Percentiles rank a stretch among this genome's conserved stretches.
These are phyloP conservation scores for Lerema accius DNA, from an alignment of 1,140 invertebrate genomes.

Conservation along the genomic window DNA sequence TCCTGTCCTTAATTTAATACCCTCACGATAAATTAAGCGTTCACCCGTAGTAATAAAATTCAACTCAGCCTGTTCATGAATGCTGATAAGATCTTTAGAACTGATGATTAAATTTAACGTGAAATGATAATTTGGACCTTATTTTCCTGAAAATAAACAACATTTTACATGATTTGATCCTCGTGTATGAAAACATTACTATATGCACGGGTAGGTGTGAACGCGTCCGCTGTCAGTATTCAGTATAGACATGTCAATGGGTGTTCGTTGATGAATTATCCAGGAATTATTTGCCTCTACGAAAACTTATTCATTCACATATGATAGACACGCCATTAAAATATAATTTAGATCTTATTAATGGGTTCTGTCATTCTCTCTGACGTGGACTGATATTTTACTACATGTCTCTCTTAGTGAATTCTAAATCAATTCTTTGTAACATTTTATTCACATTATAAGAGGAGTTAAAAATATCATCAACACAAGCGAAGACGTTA, in stretches of 20 bases:
- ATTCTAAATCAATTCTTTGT: no score
- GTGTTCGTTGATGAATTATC: slow-evolving; percentile 39
- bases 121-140: slow-evolving; percentile 10
- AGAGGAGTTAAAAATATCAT: no score
- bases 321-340: slow-evolving; percentile 3
- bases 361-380: neutral
- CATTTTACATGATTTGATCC: slow-evolving; percentile 4
- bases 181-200: slow-evolving; percentile 16
- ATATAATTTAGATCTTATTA: slow-evolving; percentile 3
- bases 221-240: slow-evolving; percentile 36
- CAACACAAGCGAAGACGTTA: no score
- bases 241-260: slow-evolving; percentile 40
- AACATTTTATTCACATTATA: no score
- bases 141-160: slow-evolving; percentile 4
- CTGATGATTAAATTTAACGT: slow-evolving; percentile 18
- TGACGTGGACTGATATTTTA: no score
- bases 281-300: slow-evolving; percentile 14
- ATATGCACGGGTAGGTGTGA: slow-evolving; percentile 28
- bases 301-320: slow-evolving; percentile 20
- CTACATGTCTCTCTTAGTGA: no score
- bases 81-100: slow-evolving; percentile 28
- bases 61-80: slow-evolving; percentile 25
- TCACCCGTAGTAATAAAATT: slow-evolving; percentile 26
- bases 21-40: slow-evolving; percentile 34
- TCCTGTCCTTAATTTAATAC: slow-evolving; percentile 42